Base-by-base conservation (phyloP, 2,797 vertebrate species). In the Pachyuromys duprasi region DNA sequence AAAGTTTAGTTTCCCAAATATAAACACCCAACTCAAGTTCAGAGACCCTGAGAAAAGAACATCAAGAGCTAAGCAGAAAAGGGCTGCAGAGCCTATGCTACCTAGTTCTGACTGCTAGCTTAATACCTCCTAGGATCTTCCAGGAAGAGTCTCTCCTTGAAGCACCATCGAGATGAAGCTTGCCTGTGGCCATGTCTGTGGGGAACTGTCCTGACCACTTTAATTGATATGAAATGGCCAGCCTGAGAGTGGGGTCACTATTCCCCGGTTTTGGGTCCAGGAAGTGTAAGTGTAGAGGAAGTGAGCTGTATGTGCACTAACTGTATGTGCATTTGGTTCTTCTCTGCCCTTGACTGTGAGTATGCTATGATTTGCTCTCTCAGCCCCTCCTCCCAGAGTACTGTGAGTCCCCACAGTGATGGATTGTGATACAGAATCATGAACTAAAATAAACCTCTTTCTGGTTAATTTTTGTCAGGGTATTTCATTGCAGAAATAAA, bases 11-110 rank as follows among this genome's bases (percentile, higher is more conserved):
- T 65, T 87, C 31, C 17, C 86, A 96, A 72, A 79, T 45, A 39
- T 33, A 87, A 24, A 17, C 33, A 14, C n/a, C 55, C n/a, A 31
- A 17, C 26, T 53, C 42, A 13, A n/a, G 55, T 24, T 33, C 55
- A 22, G 26, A 89, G 70, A 18, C 28, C 2, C 65, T 53, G 36
- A 83, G 24, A 31, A 15, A 62, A n/a, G 57, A 49, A 14, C 4
- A 5, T 5, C 1, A 26, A 36, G 57, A 17, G 20, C 33, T 20
- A 6, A 22, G 53, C 13, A 53, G 42, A 11, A 63, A 9, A 60
- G 33, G 20, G 28, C 6, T 49, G 0, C 0, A 3, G 14, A 5
- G 18, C 39, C 82, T 60, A 26, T 0, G 4, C 15, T 1, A 14
- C 22, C n/a, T 28, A n/a, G 33, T 36, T 55, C 65, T 70, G 55